phyloP scores from a whole-genome alignment of 1,140 invertebrate genomes.

The Danaus melanippus region DNA sequence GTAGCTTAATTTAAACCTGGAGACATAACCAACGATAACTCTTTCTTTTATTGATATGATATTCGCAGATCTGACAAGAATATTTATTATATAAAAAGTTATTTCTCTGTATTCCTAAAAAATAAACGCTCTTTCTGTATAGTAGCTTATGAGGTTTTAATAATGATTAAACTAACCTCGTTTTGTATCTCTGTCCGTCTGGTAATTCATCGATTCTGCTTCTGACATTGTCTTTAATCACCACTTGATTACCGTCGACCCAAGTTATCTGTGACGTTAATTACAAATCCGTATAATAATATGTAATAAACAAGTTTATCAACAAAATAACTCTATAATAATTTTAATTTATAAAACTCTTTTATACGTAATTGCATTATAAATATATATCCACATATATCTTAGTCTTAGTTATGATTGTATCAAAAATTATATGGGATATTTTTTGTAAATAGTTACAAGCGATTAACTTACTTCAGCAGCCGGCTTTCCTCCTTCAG shows the following conservation, averaged over 20 bases:
- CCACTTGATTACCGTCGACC: slow-evolving; percentile 88
- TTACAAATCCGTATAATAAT: slow-evolving; percentile 7
- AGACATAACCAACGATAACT: too few species aligned
- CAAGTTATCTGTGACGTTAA: slow-evolving; percentile 82
- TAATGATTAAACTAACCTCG: slow-evolving; percentile 35
- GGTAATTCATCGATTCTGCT: slow-evolving; percentile 79
- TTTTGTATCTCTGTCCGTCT: slow-evolving; percentile 70
- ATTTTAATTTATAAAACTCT: slow-evolving; percentile 6
- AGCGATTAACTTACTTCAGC: slow-evolving; percentile 79
- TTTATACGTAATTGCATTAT: too few species aligned
- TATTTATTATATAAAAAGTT: too few species aligned
- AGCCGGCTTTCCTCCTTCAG: slow-evolving; percentile 91
- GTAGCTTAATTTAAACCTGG: too few species aligned
- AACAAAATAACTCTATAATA: slow-evolving; percentile 11
- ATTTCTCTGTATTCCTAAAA: too few species aligned
- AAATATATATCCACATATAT: too few species aligned
- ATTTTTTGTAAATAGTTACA: neutral
- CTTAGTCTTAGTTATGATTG: too few species aligned
- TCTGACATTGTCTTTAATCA: slow-evolving; percentile 82
- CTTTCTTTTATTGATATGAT: too few species aligned
- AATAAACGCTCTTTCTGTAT: too few species aligned
- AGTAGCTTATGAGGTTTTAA: neutral
- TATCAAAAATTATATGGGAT: neutral
- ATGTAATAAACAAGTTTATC: neutral
- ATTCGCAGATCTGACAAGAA: too few species aligned